Evolutionary conservation across 2,797 vertebrate genomes (phyloP).

Genomic region (Cossypha heuglini): DNA sequence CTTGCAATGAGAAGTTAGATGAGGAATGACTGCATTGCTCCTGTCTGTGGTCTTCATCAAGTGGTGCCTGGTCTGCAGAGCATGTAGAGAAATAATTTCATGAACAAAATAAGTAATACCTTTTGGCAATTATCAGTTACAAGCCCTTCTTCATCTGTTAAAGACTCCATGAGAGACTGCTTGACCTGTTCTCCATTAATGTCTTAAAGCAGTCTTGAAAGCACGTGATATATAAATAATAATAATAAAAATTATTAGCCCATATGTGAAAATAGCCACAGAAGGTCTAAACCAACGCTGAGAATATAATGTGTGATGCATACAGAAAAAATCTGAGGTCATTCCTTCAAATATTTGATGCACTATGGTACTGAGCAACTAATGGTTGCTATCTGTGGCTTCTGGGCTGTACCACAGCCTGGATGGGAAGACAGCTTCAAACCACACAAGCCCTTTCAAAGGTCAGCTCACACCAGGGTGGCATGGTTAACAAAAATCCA

Average conservation of each 20-base stretch:
- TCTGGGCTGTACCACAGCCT: not conserved
- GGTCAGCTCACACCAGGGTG: not conserved
- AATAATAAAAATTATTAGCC: not conserved
- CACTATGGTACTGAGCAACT: fast-evolving
- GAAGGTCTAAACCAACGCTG: not conserved
- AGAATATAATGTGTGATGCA: not conserved
- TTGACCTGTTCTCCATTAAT: not conserved
- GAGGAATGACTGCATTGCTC: not conserved
- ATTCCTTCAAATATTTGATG: not conserved
- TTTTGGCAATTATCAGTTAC: not conserved
- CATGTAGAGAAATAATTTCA: not conserved
- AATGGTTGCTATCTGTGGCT: not conserved
- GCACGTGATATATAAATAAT: not conserved
- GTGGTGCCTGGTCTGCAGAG: not conserved
- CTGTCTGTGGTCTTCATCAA: constrained; percentile 1
- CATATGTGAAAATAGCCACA: not conserved
- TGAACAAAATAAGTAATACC: not conserved
- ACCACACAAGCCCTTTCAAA: not conserved
- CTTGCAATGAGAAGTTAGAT: not conserved
- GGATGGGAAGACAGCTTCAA: not conserved
- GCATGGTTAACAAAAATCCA: not conserved
- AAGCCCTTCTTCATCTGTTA: not conserved
- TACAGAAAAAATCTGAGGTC: not conserved
- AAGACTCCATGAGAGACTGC: not conserved
- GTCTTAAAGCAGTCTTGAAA: not conserved